Percentiles rank a stretch among this genome's conserved stretches.
Evolutionary conservation across 2,888 invertebrate species (phyloP).

Genomic region (Esperia sulphurella): DNA sequence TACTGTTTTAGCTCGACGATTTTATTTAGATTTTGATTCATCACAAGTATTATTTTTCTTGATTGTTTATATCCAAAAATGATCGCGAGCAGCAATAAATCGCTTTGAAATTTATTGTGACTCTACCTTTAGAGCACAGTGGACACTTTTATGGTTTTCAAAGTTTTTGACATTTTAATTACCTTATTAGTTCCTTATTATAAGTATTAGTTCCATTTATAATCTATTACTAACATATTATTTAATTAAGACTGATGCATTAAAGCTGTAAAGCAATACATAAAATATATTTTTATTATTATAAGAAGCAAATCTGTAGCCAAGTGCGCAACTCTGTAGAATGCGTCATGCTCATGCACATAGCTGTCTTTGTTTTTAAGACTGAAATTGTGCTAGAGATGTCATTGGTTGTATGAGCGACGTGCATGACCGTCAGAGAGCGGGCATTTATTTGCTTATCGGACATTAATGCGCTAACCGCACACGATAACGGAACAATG

Average conservation of each 20-base stretch:
- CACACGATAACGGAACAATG: conserved; percentile 73
- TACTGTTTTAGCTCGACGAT: conserved; percentile 7
- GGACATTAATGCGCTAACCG: conserved; percentile 68
- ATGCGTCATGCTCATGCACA: conserved; percentile 17
- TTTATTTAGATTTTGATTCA: not conserved
- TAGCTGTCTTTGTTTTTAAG: conserved; percentile 18
- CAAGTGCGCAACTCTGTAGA: conserved; percentile 16
- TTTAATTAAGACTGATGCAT: too few relatives aligned
- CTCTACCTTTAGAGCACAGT: too few relatives aligned
- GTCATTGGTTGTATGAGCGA: conserved; percentile 26
- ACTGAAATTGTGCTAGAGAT: conserved; percentile 14
- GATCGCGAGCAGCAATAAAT: too few relatives aligned
- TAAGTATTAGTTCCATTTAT: too few relatives aligned
- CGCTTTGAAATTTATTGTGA: too few relatives aligned
- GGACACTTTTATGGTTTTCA: too few relatives aligned
- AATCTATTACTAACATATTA: too few relatives aligned
- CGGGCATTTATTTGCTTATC: conserved; percentile 70
- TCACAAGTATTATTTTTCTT: too few relatives aligned
- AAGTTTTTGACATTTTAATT: too few relatives aligned
- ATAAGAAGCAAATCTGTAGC: not conserved
- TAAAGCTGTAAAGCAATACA: not conserved
- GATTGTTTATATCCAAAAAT: too few relatives aligned
- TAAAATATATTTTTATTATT: not conserved
- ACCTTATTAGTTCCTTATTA: too few relatives aligned
- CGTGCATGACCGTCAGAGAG: conserved; percentile 34